Base-by-base conservation (phyloP, 2,888 invertebrate genomes). In the Polydrusus tereticollis region DNA sequence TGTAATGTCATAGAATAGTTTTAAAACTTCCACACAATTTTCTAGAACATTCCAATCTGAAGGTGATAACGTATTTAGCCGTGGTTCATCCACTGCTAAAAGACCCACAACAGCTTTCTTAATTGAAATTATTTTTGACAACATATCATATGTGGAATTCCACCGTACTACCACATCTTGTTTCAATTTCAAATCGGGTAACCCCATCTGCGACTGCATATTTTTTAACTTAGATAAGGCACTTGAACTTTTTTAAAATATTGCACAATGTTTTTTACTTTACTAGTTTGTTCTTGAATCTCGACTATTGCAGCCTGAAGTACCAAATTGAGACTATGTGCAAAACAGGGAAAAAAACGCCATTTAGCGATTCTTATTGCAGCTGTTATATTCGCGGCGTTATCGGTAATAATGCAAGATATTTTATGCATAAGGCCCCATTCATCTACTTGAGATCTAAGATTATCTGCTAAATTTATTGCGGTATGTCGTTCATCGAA, bases 231-330 rank as follows among this genome's bases (percentile, higher is more conserved):
- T n/a, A n/a, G n/a, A n/a, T n/a, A n/a, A n/a, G n/a, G n/a, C n/a
- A n/a, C n/a, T n/a, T n/a, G n/a, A n/a, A n/a, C n/a, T n/a, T n/a
- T n/a, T n/a, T n/a, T n/a, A n/a, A n/a, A n/a, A n/a, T n/a, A 69
- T 50, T 70, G 60, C n/a, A 77, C 75, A 23, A 75, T 75, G 1
- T 8, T 12, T 38, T 69, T 69, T 21, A 69, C 69, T 50, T 69
- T 69, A 6, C 29, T 12, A 21, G 36, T 36, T 60, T 36, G 62
- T 18, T 16, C 33, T 62, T 52, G 12, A 47, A 67, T 62, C 20
- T 62, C 52, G 8, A 4, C 52, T 62, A 69, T 60, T 38, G 26
- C 69, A 29, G 3, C 33, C 29, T 69, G 62, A 6, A 69, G n/a
- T 2, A 62, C 38, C 29, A 69, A 69, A 69, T 69, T 62, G 8